These are phyloP conservation scores for Mystacornis crossleyi DNA, from an alignment of 2,113 vertebrate genomes.

Conservation along the genomic window DNA sequence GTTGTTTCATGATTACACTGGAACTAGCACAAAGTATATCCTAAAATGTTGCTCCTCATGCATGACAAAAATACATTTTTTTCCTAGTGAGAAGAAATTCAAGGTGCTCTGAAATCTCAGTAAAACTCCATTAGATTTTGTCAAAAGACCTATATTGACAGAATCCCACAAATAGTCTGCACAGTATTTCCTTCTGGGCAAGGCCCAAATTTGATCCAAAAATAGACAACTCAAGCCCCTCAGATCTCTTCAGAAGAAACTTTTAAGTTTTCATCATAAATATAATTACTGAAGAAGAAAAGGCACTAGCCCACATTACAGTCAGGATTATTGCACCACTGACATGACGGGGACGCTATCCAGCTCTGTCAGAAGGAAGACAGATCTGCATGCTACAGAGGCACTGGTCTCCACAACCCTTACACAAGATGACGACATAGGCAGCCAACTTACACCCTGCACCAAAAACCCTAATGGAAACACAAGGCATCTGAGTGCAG, in stretches of 20 bases:
- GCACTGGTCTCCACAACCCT: background rate
- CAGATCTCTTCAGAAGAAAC: background rate
- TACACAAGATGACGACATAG: fast-evolving
- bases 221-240: background rate
- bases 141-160: background rate
- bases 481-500: background rate
- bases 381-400: background rate
- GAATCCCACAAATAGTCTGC: background rate
- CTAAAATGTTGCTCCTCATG: background rate
- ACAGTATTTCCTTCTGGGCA: background rate
- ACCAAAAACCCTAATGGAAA: background rate
- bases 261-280: constrained; percentile 3
- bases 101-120: background rate
- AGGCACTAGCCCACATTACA: constrained; percentile 25
- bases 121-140: background rate
- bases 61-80: background rate
- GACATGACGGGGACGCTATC: background rate
- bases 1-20: background rate
- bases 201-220: background rate
- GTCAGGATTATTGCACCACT: background rate
- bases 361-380: background rate
- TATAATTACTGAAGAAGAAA: background rate
- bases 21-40: background rate
- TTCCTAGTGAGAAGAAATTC: background rate
- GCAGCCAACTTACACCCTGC: background rate